Evolutionary conservation across 2,888 invertebrate genomes (phyloP).

Genomic region (Branchellion lobata): DNA sequence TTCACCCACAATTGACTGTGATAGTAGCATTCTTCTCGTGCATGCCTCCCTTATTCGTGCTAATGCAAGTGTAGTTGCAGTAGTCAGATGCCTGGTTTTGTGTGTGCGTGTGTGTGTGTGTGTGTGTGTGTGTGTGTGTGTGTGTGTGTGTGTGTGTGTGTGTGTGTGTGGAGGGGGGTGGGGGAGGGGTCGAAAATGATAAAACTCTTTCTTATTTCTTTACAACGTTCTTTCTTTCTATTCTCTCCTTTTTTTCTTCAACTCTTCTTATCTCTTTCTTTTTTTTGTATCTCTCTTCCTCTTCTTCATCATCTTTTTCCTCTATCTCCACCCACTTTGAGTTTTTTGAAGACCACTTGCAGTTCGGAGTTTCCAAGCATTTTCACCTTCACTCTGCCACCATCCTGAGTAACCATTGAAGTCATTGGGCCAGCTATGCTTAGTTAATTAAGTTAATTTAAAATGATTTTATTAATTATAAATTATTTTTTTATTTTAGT

Average conservation of each 20-base stretch:
- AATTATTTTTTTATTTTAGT: too few species aligned
- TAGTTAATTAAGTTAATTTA: too few species aligned
- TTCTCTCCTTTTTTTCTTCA: too few species aligned
- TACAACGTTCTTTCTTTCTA: too few species aligned
- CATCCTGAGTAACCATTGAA: constrained; percentile 39
- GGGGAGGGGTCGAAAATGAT: too few species aligned
- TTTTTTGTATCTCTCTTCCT: too few species aligned
- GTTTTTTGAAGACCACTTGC: not conserved
- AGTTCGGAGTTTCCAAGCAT: not conserved
- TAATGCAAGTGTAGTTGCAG: constrained; percentile 55
- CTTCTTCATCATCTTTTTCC: too few species aligned
- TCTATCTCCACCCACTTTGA: constrained; percentile 50
- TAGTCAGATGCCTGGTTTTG: constrained; percentile 48
- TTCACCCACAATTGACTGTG: constrained; percentile 54
- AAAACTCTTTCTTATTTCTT: too few species aligned
- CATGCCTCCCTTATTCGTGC: constrained; percentile 53
- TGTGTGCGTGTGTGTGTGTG: not conserved
- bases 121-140: not conserved
- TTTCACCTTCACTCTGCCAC: constrained; percentile 41
- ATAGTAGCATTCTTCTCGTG: constrained; percentile 52
- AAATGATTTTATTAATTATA: too few species aligned
- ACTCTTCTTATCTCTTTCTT: not conserved
- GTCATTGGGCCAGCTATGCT: too few species aligned
- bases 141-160: not conserved
- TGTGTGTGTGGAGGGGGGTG: not conserved